phyloP scores from a whole-genome alignment of 2,797 vertebrate genomes.

The Cercopithecus petaurista region DNA sequence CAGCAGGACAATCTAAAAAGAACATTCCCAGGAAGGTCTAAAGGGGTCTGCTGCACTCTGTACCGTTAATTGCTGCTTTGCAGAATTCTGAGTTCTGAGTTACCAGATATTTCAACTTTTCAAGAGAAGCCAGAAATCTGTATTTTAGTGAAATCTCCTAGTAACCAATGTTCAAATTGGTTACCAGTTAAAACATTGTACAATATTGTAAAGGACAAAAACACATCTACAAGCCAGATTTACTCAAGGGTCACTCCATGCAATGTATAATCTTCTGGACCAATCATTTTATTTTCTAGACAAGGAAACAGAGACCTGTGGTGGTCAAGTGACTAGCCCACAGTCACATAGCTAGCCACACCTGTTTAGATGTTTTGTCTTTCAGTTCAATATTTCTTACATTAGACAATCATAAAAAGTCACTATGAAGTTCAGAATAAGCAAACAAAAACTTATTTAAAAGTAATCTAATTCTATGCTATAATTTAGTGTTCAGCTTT shows the following conservation, averaged over 20 bases:
- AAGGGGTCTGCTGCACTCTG: not conserved
- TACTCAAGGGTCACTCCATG: not conserved
- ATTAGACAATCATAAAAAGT: conserved; percentile 32
- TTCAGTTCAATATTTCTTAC: not conserved
- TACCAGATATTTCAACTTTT: not conserved
- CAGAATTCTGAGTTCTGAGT: not conserved
- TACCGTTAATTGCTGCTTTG: not conserved
- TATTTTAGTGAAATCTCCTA: not conserved
- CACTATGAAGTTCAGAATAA: conserved; percentile 63
- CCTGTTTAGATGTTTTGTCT: not conserved
- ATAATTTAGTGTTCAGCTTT: conserved; percentile 69
- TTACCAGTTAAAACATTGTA: not conserved
- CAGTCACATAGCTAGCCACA: not conserved
- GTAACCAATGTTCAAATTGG: not conserved
- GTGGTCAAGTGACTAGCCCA: not conserved
- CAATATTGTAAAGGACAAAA: not conserved
- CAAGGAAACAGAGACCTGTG: not conserved
- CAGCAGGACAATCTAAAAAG: not conserved
- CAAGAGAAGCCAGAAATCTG: conserved; percentile 9
- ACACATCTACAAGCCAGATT: not conserved
- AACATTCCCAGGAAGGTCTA: not conserved
- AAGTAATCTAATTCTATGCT: conserved; percentile 73
- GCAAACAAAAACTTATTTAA: conserved; percentile 64
- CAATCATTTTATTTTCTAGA: not conserved
- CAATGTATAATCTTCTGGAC: not conserved